Base-by-base conservation (phyloP, 2,797 vertebrate genomes). In the Amniataba percoides region DNA sequence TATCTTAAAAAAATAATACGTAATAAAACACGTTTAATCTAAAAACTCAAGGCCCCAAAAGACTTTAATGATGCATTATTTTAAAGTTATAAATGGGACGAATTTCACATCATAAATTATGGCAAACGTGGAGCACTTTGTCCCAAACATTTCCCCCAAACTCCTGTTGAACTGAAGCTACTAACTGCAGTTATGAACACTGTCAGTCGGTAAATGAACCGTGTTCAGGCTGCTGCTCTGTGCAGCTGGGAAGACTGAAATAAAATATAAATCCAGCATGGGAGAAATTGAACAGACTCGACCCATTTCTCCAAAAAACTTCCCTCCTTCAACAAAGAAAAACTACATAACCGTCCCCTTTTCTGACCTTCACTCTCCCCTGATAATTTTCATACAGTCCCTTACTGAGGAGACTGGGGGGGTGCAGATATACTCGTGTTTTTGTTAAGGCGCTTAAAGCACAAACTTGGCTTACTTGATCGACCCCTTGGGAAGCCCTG, bases 401-500 rank as follows among this genome's bases (percentile, higher is more conserved):
- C 23, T 70, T 13, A 65, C 15, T 27, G n/a, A 14, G n/a, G 8
- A 48, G 45, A 31, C 5, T 3, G 27, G 27, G 3, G 1, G 1
- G 2, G 3, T 39, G 45, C 18, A 61, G 56, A 52, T 59, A 65
- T 49, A 64, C 57, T 46, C 45, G 51, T 70, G 73, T 59, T 77
- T 90, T 74, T 81, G 55, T 86, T 77, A 80, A 84, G 77, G 79
- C 92, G 88, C 89, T 86, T 93, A 90, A 93, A 94, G 91, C 92
- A 95, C 84, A 94, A 95, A 96, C 94, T 94, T 89, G 94, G 92
- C 90, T 92, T 92, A 94, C 94, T 87, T 87, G 94, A 94, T 93
- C 79, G 87, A 87, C 85, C 93, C 94, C 94, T 91, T 78, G 90
- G 91, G 95, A 94, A 91, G 91, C 86, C 83, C 93, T 89, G 93